Percentiles rank a stretch among this genome's conserved stretches.
These are phyloP conservation scores for Sinodicranocentrus sp. DNA, from an alignment of 2,888 invertebrate genomes.

Conservation along the genomic window DNA sequence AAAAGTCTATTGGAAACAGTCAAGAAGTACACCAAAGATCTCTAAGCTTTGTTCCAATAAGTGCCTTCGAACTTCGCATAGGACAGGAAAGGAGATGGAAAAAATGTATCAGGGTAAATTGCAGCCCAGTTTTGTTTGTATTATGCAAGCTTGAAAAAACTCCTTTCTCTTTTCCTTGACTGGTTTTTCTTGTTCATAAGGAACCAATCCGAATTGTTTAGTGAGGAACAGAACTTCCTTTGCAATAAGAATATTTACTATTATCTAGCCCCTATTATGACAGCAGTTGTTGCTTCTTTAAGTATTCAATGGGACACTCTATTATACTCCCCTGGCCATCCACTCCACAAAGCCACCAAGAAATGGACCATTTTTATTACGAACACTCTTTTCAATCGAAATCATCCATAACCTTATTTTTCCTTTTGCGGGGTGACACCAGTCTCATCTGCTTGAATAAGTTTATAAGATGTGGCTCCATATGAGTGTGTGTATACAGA, in stretches of 20 bases:
- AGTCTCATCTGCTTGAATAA: slow-evolving; percentile 65
- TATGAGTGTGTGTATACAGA: neutral
- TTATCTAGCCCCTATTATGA: slow-evolving; percentile 55
- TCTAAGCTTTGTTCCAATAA: neutral
- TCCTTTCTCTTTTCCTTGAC: neutral
- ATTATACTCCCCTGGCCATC: slow-evolving; percentile 48
- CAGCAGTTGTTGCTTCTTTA: slow-evolving; percentile 59
- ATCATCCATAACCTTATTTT: slow-evolving; percentile 32
- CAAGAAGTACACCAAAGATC: slow-evolving; percentile 23
- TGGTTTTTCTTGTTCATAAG: neutral
- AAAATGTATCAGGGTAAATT: slow-evolving; percentile 14
- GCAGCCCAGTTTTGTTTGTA: slow-evolving; percentile 15
- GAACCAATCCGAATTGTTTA: slow-evolving; percentile 13
- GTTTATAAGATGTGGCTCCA: slow-evolving; percentile 50
- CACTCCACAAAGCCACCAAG: slow-evolving; percentile 24
- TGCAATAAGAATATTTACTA: slow-evolving; percentile 35
- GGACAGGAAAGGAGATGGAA: neutral
- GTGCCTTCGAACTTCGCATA: too few species aligned
- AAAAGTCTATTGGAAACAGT: neutral
- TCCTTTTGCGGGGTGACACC: slow-evolving; percentile 45
- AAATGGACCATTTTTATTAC: slow-evolving; percentile 36
- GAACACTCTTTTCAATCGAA: slow-evolving; percentile 44
- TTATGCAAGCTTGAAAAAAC: slow-evolving; percentile 15
- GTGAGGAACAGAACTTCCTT: slow-evolving; percentile 11
- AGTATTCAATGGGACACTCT: slow-evolving; percentile 58